phyloP scores from a whole-genome alignment of 1,140 invertebrate species.

The Aphis craccivora region DNA sequence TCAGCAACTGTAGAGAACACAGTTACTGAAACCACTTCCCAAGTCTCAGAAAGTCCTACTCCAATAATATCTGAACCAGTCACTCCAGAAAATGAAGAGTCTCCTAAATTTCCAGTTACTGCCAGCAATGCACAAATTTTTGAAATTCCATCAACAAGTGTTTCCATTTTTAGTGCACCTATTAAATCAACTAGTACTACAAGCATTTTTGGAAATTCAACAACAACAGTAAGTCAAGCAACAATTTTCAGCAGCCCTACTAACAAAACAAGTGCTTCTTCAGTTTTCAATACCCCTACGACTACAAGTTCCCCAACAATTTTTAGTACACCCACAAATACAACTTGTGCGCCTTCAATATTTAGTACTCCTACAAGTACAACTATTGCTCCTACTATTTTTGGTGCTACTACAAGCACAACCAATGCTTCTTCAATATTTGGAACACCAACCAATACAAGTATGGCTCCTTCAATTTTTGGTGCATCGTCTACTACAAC shows the following conservation, averaged over 20 bases:
- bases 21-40: background rate
- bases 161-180: constrained; percentile 14
- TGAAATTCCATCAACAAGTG: constrained; percentile 29
- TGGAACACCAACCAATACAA: constrained; percentile 22
- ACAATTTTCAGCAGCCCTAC: constrained; percentile 25
- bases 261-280: background rate
- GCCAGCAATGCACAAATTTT: background rate
- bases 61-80: constrained; percentile 48
- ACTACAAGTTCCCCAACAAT: background rate
- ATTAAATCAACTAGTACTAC: background rate
- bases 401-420: constrained; percentile 21
- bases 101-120: background rate
- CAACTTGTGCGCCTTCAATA: constrained; percentile 20
- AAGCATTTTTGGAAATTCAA: constrained; percentile 32
- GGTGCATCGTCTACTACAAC: background rate
- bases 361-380: background rate
- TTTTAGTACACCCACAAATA: background rate
- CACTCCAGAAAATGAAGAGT: constrained; percentile 37
- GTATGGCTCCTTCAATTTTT: constrained; percentile 25
- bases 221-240: background rate
- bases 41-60: constrained; percentile 42
- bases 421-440: constrained; percentile 4
- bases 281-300: background rate
- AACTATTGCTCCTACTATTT: background rate
- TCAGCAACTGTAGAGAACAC: background rate